Evolutionary conservation across 2,888 invertebrate species (phyloP).

Genomic region (Acrocyrtus sp.): DNA sequence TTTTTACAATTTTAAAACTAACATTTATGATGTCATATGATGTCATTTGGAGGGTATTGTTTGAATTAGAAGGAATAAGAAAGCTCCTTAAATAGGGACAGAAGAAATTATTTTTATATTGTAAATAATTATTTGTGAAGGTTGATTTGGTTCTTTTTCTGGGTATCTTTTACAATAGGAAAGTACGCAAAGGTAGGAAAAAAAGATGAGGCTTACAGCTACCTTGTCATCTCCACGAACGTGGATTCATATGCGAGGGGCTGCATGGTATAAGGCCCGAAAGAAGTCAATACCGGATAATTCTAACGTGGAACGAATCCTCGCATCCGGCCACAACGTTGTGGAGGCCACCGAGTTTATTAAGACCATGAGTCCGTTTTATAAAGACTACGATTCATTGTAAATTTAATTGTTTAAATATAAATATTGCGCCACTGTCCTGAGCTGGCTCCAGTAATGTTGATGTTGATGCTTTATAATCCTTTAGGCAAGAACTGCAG

Average conservation of each 20-base stretch:
- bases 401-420: conserved; percentile 23
- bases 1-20: too few relatives aligned
- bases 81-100: too few relatives aligned
- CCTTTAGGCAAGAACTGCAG: conserved; percentile 37
- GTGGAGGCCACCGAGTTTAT: conserved; percentile 73
- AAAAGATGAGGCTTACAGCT: conserved; percentile 56
- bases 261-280: conserved; percentile 75
- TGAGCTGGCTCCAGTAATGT: not conserved
- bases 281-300: conserved; percentile 72
- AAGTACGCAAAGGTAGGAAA: too few relatives aligned
- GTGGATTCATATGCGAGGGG: conserved; percentile 41
- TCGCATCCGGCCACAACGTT: conserved; percentile 72
- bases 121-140: too few relatives aligned
- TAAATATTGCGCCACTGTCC: too few relatives aligned
- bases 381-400: conserved; percentile 52
- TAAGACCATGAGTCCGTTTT: conserved; percentile 30
- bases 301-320: conserved; percentile 70
- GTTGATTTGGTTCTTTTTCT: too few relatives aligned
- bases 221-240: conserved; percentile 44
- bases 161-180: too few relatives aligned
- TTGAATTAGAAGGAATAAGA: too few relatives aligned
- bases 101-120: too few relatives aligned
- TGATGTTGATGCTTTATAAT: conserved; percentile 3
- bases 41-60: too few relatives aligned
- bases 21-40: too few relatives aligned